Percentiles rank a stretch among this genome's conserved stretches.
Evolutionary conservation across 2,888 invertebrate genomes (phyloP).

Genomic region (Napeogenes sylphis): DNA sequence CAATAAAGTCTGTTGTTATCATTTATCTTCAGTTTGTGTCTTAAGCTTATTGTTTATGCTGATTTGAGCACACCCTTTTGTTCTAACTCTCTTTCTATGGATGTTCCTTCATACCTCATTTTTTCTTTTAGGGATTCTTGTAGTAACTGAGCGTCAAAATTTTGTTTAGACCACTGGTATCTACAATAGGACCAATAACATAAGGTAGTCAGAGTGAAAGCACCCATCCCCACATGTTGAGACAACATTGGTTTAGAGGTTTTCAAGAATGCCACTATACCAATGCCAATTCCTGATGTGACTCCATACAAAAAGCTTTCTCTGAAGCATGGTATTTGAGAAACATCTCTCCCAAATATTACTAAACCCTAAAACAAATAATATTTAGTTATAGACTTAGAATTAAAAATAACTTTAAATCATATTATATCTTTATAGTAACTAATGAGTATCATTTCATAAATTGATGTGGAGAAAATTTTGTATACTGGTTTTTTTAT

Average conservation of each 20-base stretch:
- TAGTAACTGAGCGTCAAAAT: conserved; percentile 80
- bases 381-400: conserved; percentile 42
- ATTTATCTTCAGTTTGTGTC: too few species aligned
- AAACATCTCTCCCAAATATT: conserved; percentile 84
- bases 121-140: conserved; percentile 80
- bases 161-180: conserved; percentile 81
- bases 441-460: too few species aligned
- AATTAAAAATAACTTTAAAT: not conserved
- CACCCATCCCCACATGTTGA: conserved; percentile 81
- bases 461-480: too few species aligned
- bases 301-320: conserved; percentile 87
- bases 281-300: conserved; percentile 81
- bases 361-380: conserved; percentile 69
- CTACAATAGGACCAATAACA: conserved; percentile 84
- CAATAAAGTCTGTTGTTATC: too few species aligned
- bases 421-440: too few species aligned
- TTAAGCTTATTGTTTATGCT: conserved; percentile 32
- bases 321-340: conserved; percentile 88
- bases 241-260: conserved; percentile 82
- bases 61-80: conserved; percentile 61
- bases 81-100: conserved; percentile 68
- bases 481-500: too few species aligned
- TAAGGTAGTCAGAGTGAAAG: conserved; percentile 81
- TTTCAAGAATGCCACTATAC: conserved; percentile 83
- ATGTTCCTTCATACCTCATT: conserved; percentile 81